Conservation (phyloP, 2,113 vertebrate species). For the Morone chrysops region DNA sequence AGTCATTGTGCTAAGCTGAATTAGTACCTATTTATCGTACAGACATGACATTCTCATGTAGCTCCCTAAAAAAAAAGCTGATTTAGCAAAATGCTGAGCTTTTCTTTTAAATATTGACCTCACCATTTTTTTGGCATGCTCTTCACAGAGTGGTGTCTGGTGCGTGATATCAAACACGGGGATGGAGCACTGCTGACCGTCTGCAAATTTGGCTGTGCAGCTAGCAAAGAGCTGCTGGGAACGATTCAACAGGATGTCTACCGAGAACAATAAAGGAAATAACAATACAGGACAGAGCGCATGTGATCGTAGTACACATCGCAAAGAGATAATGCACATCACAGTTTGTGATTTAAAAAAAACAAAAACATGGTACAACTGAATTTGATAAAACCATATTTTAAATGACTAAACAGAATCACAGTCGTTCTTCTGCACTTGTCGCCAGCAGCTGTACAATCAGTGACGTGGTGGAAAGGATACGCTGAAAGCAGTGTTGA, state of each 20-base stretch:
- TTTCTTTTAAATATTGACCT: slow-evolving; percentile 49
- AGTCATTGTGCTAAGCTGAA: neutral
- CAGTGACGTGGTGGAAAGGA: slow-evolving; percentile 80
- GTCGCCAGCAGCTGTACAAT: neutral
- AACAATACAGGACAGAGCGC: neutral
- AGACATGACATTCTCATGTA: neutral
- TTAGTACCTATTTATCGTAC: neutral
- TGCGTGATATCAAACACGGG: slow-evolving; percentile 99
- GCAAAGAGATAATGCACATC: neutral
- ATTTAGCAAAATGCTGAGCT: neutral
- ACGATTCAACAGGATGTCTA: slow-evolving; percentile 97
- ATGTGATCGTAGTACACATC: neutral
- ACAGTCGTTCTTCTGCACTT: neutral
- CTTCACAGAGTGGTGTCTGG: slow-evolving; percentile 98
- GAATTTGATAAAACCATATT: neutral
- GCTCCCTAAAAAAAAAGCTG: neutral
- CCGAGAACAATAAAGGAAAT: slow-evolving; percentile 84
- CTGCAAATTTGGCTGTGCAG: slow-evolving; percentile 98
- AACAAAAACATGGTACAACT: neutral
- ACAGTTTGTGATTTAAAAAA: neutral
- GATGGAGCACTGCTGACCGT: slow-evolving; percentile 97
- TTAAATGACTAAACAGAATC: neutral
- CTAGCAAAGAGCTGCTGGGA: slow-evolving; percentile 99
- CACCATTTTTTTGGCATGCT: slow-evolving; percentile 99
- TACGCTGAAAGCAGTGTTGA: slow-evolving; percentile 98